phyloP scores from a whole-genome alignment of 2,888 invertebrate genomes.

The Dicranocentrus wangi region DNA sequence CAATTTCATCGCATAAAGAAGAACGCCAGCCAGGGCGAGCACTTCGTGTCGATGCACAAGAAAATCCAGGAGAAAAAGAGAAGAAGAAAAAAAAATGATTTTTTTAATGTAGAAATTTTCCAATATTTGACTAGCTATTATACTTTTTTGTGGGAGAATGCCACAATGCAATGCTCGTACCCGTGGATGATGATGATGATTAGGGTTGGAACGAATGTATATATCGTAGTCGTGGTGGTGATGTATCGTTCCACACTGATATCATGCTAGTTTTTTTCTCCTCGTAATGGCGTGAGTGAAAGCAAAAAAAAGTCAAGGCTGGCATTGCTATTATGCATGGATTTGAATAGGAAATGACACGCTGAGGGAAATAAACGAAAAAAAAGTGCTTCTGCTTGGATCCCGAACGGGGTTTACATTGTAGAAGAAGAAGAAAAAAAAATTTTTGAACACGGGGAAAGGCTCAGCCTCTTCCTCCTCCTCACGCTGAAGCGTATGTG shows the following conservation, averaged over 20 bases:
- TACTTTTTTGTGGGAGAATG: no score
- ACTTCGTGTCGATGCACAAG: not conserved
- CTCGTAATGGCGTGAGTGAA: conserved; percentile 1
- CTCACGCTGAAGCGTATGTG: conserved; percentile 1
- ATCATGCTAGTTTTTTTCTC: not conserved
- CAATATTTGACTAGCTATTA: conserved; percentile 54
- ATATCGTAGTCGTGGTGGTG: not conserved
- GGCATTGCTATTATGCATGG: not conserved
- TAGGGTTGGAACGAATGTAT: not conserved
- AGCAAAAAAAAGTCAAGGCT: not conserved
- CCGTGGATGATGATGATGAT: not conserved
- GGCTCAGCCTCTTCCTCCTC: conserved; percentile 29
- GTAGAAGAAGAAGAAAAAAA: no score
- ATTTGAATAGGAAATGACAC: conserved; percentile 20
- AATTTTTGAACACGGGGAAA: conserved; percentile 42
- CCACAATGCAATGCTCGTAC: no score
- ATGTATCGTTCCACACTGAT: not conserved
- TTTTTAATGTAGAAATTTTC: conserved; percentile 15
- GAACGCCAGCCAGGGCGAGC: not conserved
- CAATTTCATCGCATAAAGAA: not conserved
- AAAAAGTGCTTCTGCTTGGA: no score
- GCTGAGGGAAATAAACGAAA: conserved; percentile 12
- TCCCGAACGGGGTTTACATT: not conserved
- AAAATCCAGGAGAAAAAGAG: conserved; percentile 34
- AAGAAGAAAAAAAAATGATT: not conserved